These are phyloP conservation scores for Entomyzon cyanotis DNA, from an alignment of 2,113 vertebrate species.

Conservation along the genomic window DNA sequence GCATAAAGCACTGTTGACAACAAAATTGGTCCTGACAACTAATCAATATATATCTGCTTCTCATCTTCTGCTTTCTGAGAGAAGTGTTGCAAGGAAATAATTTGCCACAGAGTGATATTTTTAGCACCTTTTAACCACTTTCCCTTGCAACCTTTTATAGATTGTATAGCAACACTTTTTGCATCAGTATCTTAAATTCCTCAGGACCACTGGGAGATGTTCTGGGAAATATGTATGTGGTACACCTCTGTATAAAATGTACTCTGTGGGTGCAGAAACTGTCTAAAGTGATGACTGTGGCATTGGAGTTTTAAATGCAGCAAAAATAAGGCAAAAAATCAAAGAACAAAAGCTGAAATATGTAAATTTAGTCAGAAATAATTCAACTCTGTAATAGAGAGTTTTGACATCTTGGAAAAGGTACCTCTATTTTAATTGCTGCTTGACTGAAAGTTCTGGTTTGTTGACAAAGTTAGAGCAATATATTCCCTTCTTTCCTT, in stretches of 20 bases:
- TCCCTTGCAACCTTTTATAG: not conserved
- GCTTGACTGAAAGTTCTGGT: not conserved
- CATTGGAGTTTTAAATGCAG: not conserved
- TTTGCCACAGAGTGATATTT: not conserved
- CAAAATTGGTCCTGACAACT: not conserved
- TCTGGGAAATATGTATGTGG: not conserved
- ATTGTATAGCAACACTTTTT: not conserved
- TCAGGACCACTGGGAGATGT: not conserved
- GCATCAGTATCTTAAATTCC: not conserved
- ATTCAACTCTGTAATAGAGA: not conserved
- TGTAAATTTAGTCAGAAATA: not conserved
- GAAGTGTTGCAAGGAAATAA: accelerated
- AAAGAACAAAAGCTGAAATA: not conserved
- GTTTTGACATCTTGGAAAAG: not conserved
- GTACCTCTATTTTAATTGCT: not conserved
- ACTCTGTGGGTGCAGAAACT: not conserved
- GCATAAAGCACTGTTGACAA: not conserved
- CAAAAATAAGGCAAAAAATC: not conserved
- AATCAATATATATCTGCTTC: not conserved
- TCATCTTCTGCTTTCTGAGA: not conserved
- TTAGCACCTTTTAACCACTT: not conserved
- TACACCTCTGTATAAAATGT: not conserved
- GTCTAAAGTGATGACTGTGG: not conserved
- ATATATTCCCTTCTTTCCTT: not conserved
- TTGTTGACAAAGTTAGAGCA: not conserved